Percentiles rank a stretch among this genome's conserved stretches.
These are phyloP conservation scores for Drosophila borealis DNA, from an alignment of 2,888 invertebrate genomes.

Conservation along the genomic window DNA sequence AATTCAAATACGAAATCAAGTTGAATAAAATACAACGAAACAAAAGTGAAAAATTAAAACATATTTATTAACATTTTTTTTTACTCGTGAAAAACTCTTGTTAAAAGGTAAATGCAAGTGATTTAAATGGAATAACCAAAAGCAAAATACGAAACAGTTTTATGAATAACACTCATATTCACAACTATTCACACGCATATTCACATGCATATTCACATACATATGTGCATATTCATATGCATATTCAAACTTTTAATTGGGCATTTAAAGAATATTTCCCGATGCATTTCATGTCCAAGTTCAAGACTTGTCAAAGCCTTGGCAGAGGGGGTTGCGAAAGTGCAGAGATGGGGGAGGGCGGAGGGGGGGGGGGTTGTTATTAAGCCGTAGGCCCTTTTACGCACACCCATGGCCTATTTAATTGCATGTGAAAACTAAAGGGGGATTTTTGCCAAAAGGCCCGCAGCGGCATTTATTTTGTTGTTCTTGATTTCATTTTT, in stretches of 20 bases:
- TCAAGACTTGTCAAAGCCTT: too few species aligned
- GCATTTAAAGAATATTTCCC: neutral
- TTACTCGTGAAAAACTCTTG: slow-evolving; percentile 19
- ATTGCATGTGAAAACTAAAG: slow-evolving; percentile 44
- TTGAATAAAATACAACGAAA: neutral
- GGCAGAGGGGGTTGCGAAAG: too few species aligned
- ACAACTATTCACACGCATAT: neutral
- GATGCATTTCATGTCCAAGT: too few species aligned
- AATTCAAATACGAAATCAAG: slow-evolving; percentile 7
- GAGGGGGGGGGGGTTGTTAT: neutral
- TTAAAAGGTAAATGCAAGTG: slow-evolving; percentile 35
- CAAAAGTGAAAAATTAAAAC: neutral
- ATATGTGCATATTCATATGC: slow-evolving; percentile 8
- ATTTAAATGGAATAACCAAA: slow-evolving; percentile 5
- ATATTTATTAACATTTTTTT: slow-evolving; percentile 24
- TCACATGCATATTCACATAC: slow-evolving; percentile 39
- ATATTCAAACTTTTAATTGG: slow-evolving; percentile 13
- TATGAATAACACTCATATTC: slow-evolving; percentile 7
- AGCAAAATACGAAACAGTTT: slow-evolving; percentile 1
- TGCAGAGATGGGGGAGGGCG: slow-evolving; percentile 5
- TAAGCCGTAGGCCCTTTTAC: neutral
- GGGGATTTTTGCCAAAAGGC: slow-evolving; percentile 1
- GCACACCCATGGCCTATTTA: slow-evolving; percentile 45
- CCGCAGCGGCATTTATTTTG: slow-evolving; percentile 14
- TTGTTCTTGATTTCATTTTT: slow-evolving; percentile 56